A percentile compares a stretch with the other conserved stretches of the same genome.
Conservation (phyloP, 2,113 vertebrate species). For the Stegostoma tigrinum region DNA sequence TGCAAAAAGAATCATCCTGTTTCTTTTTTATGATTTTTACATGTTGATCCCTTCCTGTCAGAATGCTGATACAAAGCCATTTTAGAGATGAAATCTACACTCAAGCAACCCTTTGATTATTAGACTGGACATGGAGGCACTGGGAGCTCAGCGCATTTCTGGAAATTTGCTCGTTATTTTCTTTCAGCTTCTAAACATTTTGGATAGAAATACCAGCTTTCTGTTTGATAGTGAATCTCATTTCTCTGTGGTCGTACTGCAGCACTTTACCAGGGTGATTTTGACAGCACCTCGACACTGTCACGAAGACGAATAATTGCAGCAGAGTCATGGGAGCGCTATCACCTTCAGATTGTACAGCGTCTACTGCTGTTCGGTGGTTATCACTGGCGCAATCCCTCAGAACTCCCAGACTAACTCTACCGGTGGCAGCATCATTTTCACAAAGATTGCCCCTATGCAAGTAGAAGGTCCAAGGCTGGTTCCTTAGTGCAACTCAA, state of each 20-base stretch:
- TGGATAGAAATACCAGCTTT: not conserved
- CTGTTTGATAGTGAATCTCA: not conserved
- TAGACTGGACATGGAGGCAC: no score
- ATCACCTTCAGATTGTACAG: not conserved
- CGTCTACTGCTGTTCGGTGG: not conserved
- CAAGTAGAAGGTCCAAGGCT: not conserved
- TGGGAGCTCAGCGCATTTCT: not conserved
- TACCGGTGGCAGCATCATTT: not conserved
- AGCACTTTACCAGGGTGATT: not conserved
- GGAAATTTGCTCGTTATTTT: not conserved
- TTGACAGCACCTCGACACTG: not conserved
- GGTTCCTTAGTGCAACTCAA: not conserved
- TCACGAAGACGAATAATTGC: not conserved
- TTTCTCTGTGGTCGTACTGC: not conserved
- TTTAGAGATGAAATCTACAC: not conserved
- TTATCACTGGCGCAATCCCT: not conserved
- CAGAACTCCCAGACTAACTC: not conserved
- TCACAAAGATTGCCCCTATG: not conserved
- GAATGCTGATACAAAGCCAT: no score
- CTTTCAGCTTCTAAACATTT: not conserved
- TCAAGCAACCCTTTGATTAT: not conserved
- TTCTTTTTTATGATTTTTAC: not conserved
- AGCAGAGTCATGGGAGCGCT: not conserved
- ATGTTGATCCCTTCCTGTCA: not conserved
- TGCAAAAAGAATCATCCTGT: not conserved